Evolutionary conservation across 92 coral and sea anemone species (phyloP), one percentile per base, ranked within the genome.

Genomic region (Epizoanthus ramosus): DNA sequence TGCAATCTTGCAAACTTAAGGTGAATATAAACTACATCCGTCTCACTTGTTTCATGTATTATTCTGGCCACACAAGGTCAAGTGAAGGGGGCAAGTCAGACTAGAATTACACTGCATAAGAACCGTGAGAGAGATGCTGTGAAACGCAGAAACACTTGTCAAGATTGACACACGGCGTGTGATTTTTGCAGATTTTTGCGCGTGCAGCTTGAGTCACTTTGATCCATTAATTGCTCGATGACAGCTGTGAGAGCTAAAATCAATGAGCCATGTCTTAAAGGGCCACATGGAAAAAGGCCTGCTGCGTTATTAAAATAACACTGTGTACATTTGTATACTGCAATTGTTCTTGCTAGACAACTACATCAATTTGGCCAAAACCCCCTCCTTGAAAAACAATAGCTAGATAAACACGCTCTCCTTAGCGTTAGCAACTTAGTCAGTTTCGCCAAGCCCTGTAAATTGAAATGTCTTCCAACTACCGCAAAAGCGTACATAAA

Each of bases 151-250:
- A 9, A 65, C 21, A 24, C 13, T 17, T 65, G 43, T 66, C 45
- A 24, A 25, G 63, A 21, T 63, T 74, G 43, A 25, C 65, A 74
- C 63, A 35, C 21, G n/a, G 63, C 45, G 79, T 74, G 43, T 25
- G 65, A 21, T 21, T 52, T 47, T 28, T 74, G 35, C 50, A 28
- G 65, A 12, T 21, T 52, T 47, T 28, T 74, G 35, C 50, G 79
- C 79, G 79, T 74, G 28, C 37, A 15, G 79, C 14, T 73, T 53
- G 63, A 73, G 74, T 70, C 45, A 23, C 18, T 70, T 70, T 70
- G 23, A 28, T 45, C n/a, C 33, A 73, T 24, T 25, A 54, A 56
- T 56, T 74, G 64, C 10, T 56, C 65, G 79, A 74, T 74, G 79
- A 74, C 79, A 74, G 4, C 50, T 71, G 28, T 47, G 57, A 71